phyloP scores from a whole-genome alignment of 2,113 vertebrate genomes.

The Podiceps cristatus region DNA sequence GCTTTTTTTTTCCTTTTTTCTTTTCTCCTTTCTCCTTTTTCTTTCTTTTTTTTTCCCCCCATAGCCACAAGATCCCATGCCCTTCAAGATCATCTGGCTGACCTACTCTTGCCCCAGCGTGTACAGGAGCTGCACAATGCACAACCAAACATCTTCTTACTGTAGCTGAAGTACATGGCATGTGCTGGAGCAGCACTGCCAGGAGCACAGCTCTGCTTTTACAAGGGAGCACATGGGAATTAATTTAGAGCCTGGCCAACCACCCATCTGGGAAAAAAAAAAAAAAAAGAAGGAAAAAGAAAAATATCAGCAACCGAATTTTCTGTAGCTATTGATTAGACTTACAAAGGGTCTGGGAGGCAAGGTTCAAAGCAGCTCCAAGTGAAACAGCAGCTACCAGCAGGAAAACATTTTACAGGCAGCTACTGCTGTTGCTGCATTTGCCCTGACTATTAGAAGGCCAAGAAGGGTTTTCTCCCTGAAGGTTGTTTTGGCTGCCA shows the following conservation, averaged over 20 bases:
- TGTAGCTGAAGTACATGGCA: neutral
- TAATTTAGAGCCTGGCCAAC: neutral
- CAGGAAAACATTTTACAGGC: neutral
- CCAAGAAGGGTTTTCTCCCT: neutral
- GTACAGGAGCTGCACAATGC: neutral
- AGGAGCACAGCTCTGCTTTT: neutral
- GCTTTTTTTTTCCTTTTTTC: neutral
- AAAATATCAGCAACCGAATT: neutral
- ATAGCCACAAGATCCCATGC: neutral
- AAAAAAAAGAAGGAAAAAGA: no score
- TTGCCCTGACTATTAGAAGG: neutral
- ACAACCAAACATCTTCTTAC: neutral
- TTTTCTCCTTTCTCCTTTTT: no score
- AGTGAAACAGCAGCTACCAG: neutral
- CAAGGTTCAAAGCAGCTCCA: neutral
- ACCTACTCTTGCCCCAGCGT: neutral
- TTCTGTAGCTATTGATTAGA: neutral
- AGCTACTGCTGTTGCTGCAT: neutral
- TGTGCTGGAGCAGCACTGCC: neutral
- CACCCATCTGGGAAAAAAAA: neutral
- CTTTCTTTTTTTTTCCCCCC: no score
- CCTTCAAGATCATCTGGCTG: neutral
- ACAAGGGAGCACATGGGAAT: neutral
- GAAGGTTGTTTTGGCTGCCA: neutral
- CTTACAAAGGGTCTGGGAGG: no score